Base-by-base conservation (phyloP, 2,888 invertebrate genomes). In the Elgonia sp. region DNA sequence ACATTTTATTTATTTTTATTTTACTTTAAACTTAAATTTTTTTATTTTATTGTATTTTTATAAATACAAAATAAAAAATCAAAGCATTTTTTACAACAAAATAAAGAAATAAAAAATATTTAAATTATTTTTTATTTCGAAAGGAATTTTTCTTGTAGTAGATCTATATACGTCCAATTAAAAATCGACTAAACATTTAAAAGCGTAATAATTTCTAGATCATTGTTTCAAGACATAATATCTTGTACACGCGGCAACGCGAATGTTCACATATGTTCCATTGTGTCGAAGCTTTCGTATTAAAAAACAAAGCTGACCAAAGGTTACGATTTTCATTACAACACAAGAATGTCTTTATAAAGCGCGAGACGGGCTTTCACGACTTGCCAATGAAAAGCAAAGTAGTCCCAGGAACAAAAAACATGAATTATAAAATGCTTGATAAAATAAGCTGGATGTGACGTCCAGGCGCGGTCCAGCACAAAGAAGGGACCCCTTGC, bases 321-420 rank as follows among this genome's bases (percentile, higher is more conserved):
- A 76, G 86, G 76, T 86, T 80, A 86, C 80, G 76, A 81, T 81
- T 81, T 81, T 81, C 76, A 81, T 86, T 70, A 70, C 53, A 60
- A 67, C 53, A 60, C 20, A 57, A 42, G 73, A 85, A 85, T 84
- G 73, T 53, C 63, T 42, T 40, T 21, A 76, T 76, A 81, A 81
- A 75, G 46, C 79, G 72, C 42, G 5, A 29, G 20, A 69, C 42
- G 67, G 42, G 81, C 81, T 80, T 81, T 86, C 86, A 81, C 81
- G 29, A 67, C 57, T 60, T 53, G 53, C 75, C 67, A 80, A 72
- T 77, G 85, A 73, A 72, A 73, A 77, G 70, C 62, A 53, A 72
- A 55, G 80, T 62, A 53, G 50, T 75, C 70, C 18, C 53, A 63
- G 57, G 37, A 75, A 65, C 65, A 80, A 76, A 83, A 79, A 75